These are phyloP conservation scores for Pagetopsis macropterus DNA, from an alignment of 2,797 vertebrate genomes.

Conservation along the genomic window DNA sequence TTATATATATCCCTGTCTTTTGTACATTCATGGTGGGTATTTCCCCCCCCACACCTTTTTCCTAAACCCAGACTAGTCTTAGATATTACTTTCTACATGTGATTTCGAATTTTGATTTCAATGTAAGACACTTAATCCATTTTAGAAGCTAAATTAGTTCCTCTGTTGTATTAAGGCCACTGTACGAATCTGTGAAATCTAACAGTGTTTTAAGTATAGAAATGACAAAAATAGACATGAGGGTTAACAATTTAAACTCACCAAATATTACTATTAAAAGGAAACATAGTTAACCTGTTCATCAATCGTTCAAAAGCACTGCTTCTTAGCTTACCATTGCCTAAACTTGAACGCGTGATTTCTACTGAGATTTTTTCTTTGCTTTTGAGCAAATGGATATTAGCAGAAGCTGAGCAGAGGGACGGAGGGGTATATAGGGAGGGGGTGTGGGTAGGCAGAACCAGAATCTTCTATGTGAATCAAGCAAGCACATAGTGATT, in stretches of 20 bases:
- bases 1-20: slow-evolving; percentile 7
- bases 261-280: background rate
- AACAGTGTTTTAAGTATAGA: background rate
- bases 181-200: background rate
- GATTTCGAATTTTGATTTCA: background rate
- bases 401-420: slow-evolving; percentile 60
- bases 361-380: background rate
- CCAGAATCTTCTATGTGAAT: slow-evolving; percentile 63
- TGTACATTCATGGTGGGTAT: background rate
- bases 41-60: background rate
- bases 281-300: background rate
- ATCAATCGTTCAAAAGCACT: slow-evolving; percentile 23
- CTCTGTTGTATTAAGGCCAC: background rate
- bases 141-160: background rate
- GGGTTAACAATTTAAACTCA: background rate
- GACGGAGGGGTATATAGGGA: slow-evolving; percentile 65
- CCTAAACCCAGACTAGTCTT: background rate
- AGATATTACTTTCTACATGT: background rate
- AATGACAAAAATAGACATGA: background rate
- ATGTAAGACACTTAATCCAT: background rate
- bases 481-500: slow-evolving; percentile 61
- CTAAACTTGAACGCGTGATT: slow-evolving; percentile 50
- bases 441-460: slow-evolving; percentile 51
- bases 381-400: slow-evolving; percentile 26
- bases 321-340: slow-evolving; percentile 31